Base-by-base conservation (phyloP, 2,888 invertebrate genomes). In the Pseudococcus viburni region DNA sequence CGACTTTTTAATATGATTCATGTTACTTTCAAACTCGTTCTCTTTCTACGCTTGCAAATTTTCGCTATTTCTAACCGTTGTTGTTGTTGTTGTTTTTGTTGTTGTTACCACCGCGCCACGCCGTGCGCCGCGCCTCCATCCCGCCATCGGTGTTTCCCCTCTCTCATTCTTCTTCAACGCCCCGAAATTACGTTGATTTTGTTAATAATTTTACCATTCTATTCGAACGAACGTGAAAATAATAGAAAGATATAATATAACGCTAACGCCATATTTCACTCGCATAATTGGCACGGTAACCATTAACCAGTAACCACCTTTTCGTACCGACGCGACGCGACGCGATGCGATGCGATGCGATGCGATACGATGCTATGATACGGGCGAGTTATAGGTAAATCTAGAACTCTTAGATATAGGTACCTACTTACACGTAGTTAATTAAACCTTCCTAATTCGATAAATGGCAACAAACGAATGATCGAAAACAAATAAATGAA, bases 1-100 rank as follows among this genome's bases (percentile, higher is more conserved):
- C 87, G 87, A 87, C 87, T 87, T 87, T 87, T 87, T 80, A 87
- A 87, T 87, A 87, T 87, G 87, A 87, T 87, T 87, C 87, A 87
- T 87, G 87, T 87, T 87, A 77, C 87, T 87, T 87, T 87, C 87
- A 87, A 87, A 87, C 87, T 87, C 80, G 80, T 46, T 80, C 80
- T 80, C 80, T 80, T 80, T 77, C 87, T 80, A 33, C 26, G 77
- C 80, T 46, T 33, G 85, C 26, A 87, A 87, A 80, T 85, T 87
- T 87, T 87, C 80, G 26, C 87, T 48, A 87, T 77, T 86, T 86
- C 42, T 48, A 64, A 48, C 59, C 86, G 42, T 26, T 33, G 64
- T 64, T 64, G 64, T 64, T 64, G 64, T 64, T 64, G 64, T 22
- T 64, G 19, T 73, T 33, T 26, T 73, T 33, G 26, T 15, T 33